Conservation (phyloP, 2,888 invertebrate genomes). For the Atrina japonica region DNA sequence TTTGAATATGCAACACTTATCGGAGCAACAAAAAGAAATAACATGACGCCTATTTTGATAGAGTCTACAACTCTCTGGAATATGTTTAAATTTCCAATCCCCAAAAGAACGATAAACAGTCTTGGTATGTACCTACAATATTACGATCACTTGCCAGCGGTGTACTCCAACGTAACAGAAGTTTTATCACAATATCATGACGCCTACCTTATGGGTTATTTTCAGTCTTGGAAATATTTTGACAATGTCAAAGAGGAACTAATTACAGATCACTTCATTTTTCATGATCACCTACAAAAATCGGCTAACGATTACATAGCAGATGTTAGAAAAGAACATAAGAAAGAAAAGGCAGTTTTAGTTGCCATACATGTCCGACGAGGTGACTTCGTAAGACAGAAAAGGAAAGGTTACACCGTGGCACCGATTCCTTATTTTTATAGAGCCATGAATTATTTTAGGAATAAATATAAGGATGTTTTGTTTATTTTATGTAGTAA, state of each 20-base stretch:
- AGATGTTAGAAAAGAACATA: slow-evolving; percentile 38
- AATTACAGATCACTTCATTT: slow-evolving; percentile 60
- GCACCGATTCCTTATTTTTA: slow-evolving; percentile 76
- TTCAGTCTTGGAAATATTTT: slow-evolving; percentile 74
- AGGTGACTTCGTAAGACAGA: slow-evolving; percentile 78
- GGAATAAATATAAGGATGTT: slow-evolving; percentile 63
- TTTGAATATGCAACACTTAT: slow-evolving; percentile 69
- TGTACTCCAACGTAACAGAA: slow-evolving; percentile 41
- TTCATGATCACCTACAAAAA: slow-evolving; percentile 51
- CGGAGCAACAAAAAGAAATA: slow-evolving; percentile 62
- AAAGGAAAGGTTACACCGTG: slow-evolving; percentile 75
- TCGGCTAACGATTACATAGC: slow-evolving; percentile 53
- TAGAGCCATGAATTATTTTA: slow-evolving; percentile 73
- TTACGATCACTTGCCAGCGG: slow-evolving; percentile 37
- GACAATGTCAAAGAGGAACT: slow-evolving; percentile 55
- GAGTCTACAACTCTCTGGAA: slow-evolving; percentile 50
- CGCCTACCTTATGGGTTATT: slow-evolving; percentile 62
- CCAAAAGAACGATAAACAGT: slow-evolving; percentile 41
- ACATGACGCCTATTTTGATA: slow-evolving; percentile 66
- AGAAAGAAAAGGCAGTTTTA: slow-evolving; percentile 48
- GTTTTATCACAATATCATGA: slow-evolving; percentile 43
- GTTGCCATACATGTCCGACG: slow-evolving; percentile 79
- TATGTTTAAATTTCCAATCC: slow-evolving; percentile 58
- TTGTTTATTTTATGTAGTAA: slow-evolving; percentile 80
- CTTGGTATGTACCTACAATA: slow-evolving; percentile 36